Conservation (phyloP, 1,140 invertebrate genomes). For the Carposina sasakii region DNA sequence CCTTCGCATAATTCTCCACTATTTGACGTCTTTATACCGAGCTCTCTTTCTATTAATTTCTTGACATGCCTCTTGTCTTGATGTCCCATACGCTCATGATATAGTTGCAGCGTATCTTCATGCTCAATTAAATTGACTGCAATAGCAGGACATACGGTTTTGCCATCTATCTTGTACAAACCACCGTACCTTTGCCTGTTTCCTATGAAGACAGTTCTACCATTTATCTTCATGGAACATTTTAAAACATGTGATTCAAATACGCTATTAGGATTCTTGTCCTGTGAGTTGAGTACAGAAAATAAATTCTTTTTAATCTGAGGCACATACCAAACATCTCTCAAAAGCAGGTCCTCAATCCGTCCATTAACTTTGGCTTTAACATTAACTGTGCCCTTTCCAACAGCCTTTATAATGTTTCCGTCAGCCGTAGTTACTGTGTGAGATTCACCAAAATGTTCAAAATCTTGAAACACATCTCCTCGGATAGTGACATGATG, state of each 20-base stretch:
- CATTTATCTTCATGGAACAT: constrained; percentile 1
- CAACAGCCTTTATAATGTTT: background rate
- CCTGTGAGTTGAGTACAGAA: constrained; percentile 16
- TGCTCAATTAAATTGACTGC: background rate
- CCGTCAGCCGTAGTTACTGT: constrained; percentile 9
- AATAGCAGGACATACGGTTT: background rate
- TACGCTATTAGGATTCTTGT: constrained; percentile 6
- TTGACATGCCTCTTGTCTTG: constrained; percentile 4
- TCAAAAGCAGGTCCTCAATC: background rate
- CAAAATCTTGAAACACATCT: constrained; percentile 2
- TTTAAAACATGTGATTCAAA: constrained; percentile 1
- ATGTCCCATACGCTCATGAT: constrained; percentile 5
- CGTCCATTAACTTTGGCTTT: constrained; percentile 1
- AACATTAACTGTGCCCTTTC: constrained; percentile 1
- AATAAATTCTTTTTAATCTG: constrained; percentile 17
- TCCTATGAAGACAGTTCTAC: background rate
- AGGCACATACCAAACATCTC: constrained; percentile 16
- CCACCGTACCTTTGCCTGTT: constrained; percentile 4
- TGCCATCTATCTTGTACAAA: constrained; percentile 2
- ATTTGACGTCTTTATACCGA: constrained; percentile 3
- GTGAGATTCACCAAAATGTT: constrained; percentile 1
- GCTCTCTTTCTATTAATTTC: constrained; percentile 1
- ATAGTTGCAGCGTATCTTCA: constrained; percentile 1
- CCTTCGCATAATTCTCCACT: constrained; percentile 13
- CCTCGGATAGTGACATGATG: constrained; percentile 3